phyloP scores from a whole-genome alignment of 2,888 invertebrate species.

The Tenthredo distinguenda region DNA sequence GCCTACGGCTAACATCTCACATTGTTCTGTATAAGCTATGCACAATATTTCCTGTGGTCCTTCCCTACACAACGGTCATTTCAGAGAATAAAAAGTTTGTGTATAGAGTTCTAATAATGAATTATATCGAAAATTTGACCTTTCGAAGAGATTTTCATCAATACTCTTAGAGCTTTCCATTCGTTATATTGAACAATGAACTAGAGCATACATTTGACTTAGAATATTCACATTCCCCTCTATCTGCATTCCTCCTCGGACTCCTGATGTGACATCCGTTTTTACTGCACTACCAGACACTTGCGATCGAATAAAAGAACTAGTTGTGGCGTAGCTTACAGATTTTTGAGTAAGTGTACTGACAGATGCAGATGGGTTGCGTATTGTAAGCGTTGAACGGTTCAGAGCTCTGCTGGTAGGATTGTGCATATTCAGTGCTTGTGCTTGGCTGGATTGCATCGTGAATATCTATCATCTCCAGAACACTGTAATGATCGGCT shows the following conservation, averaged over 20 bases:
- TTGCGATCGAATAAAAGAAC: neutral
- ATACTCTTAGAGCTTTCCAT: neutral
- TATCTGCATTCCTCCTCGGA: neutral
- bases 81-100: neutral
- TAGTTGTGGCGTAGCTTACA: constrained; percentile 5
- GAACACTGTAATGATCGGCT: neutral
- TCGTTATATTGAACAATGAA: neutral
- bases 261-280: neutral
- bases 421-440: neutral
- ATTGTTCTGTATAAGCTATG: constrained; percentile 83
- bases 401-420: neutral
- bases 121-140: neutral
- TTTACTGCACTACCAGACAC: neutral
- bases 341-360: neutral
- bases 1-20: constrained; percentile 82
- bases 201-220: constrained; percentile 11
- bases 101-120: neutral
- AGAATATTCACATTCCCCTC: neutral
- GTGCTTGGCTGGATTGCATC: neutral
- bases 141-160: neutral
- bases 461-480: neutral
- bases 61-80: constrained; percentile 74
- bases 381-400: neutral
- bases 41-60: constrained; percentile 81
- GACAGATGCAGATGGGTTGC: neutral